phyloP scores from a whole-genome alignment of 2,113 vertebrate genomes.

The Urocitellus parryii region DNA sequence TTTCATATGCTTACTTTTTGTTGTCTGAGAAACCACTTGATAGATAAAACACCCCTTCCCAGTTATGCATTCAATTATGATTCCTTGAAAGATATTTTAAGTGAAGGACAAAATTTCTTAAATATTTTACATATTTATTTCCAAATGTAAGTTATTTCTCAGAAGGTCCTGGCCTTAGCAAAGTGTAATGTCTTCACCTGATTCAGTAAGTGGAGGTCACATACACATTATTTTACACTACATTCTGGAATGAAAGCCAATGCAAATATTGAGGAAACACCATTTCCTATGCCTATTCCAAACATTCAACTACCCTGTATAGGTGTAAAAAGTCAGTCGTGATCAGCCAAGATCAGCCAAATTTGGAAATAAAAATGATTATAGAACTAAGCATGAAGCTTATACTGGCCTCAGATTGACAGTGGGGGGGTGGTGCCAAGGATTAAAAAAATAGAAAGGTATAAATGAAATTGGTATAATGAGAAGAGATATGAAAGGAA shows the following conservation, averaged over 20 bases:
- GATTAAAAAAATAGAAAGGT: background rate
- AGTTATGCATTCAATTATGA: background rate
- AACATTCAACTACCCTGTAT: background rate
- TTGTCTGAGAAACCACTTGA: background rate
- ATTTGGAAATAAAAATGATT: background rate
- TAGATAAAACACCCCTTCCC: background rate
- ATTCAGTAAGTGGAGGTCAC: background rate
- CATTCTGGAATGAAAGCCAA: background rate
- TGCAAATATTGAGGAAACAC: background rate
- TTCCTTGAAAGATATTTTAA: background rate
- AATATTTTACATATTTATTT: background rate
- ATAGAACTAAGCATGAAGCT: background rate
- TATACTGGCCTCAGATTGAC: background rate
- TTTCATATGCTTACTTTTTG: background rate
- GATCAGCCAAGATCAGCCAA: background rate
- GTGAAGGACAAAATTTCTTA: background rate
- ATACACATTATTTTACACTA: conserved; percentile 13
- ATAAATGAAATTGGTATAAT: background rate
- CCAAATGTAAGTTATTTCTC: background rate
- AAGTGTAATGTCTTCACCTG: background rate
- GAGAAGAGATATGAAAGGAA: background rate
- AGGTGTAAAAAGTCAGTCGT: background rate
- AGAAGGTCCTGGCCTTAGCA: background rate
- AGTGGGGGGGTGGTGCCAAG: background rate
- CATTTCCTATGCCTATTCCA: background rate